Evolutionary conservation across 2,888 invertebrate genomes (phyloP), one percentile per base, ranked within the genome.

Genomic region (Diarsia mendica): DNA sequence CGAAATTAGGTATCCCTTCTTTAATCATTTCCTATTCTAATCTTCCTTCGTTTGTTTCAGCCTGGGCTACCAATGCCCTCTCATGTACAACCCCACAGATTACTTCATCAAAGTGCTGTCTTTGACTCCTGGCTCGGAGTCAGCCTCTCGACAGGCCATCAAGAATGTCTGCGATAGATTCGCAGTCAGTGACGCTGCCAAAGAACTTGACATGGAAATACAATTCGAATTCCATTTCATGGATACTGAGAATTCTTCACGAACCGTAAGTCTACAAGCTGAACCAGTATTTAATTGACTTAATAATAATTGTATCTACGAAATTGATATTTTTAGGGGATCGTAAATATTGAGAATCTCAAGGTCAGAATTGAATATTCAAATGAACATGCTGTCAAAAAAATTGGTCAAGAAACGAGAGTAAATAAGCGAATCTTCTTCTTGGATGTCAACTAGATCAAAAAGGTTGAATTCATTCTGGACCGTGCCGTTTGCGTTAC

Each of bases 51-150:
- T 67, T 72, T 49, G 71, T 79, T 84, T 9, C 92, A 98, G 98
- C 72, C 95, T 97, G 67, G 98, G 98, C 18, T 98, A 98, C 92
- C 95, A 96, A 60, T 98, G 98, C 87, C 99, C 99, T 0, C 95
- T 97, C 53, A 98, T 98, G 69, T 99, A 98, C 95, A 99, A 99
- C 92, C 98, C 99, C 0, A 99, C 99, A 0, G 99, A 99, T 92
- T 98, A 98, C 94, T 98, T 98, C 89, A 98, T 99, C 83, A 98
- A 98, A 86, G 98, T 98, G 0, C 93, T 99, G 83, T 98, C 99
- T 0, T 96, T 98, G 1, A 97, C 98, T 39, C 98, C 98, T 0
- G 98, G 98, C 8, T 97, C 97, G 2, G 98, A 99, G 91, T 97
- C 97, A 18, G 97, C 97, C 0, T 98, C 98, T 11, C 97, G 97